phyloP scores from a whole-genome alignment of 1,140 invertebrate genomes.

The Drosophila pandora region DNA sequence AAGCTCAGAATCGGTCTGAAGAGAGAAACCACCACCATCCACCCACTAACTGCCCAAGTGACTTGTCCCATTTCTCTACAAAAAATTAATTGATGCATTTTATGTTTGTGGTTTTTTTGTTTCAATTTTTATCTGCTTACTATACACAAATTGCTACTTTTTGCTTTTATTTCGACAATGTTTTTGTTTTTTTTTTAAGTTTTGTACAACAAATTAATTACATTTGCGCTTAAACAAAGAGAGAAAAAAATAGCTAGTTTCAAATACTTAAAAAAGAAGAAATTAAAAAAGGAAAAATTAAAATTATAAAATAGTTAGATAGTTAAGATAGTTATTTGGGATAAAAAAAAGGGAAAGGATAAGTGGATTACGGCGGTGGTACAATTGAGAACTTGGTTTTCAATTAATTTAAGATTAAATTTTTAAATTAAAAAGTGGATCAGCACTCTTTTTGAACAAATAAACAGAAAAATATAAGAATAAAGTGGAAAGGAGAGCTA shows the following conservation, averaged over 20 bases:
- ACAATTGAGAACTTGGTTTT: conserved; percentile 30
- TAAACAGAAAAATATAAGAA: not conserved
- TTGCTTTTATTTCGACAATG: conserved; percentile 73
- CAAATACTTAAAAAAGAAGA: conserved; percentile 62
- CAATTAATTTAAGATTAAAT: conserved; percentile 23
- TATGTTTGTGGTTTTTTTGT: conserved; percentile 31
- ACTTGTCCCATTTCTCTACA: conserved; percentile 11
- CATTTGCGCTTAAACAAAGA: conserved; percentile 67
- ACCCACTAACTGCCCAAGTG: conserved; percentile 14
- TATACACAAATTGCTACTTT: conserved; percentile 78
- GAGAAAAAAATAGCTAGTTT: conserved; percentile 48
- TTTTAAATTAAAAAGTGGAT: not conserved
- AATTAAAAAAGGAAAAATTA: conserved; percentile 19
- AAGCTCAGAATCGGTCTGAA: conserved; percentile 23
- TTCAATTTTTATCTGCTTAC: conserved; percentile 66
- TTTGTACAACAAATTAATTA: conserved; percentile 76
- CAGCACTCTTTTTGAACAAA: conserved; percentile 9
- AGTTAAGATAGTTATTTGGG: not conserved
- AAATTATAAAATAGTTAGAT: not conserved
- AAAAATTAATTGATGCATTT: conserved; percentile 38
- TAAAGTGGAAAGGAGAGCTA: not conserved
- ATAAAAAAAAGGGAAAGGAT: conserved; percentile 7
- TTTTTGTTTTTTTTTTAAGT: conserved; percentile 45
- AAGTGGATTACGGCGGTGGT: conserved; percentile 17
- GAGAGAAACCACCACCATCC: conserved; percentile 21